Percentiles rank a stretch among this genome's conserved stretches.
Evolutionary conservation across 2,113 vertebrate species (phyloP).

Genomic region (Hepsetus odoe): DNA sequence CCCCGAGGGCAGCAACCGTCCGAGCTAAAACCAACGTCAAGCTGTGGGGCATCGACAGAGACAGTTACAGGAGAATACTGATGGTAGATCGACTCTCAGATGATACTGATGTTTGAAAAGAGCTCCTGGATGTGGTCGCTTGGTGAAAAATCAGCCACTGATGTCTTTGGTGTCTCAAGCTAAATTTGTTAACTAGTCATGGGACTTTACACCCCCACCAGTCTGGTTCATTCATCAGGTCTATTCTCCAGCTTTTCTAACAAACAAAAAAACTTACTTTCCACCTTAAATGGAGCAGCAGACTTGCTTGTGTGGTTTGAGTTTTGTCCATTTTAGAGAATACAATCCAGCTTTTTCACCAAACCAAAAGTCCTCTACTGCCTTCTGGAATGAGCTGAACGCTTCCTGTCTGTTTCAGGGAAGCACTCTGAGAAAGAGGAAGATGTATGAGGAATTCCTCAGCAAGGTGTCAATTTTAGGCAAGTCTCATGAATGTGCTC

Average conservation of each 20-base stretch:
- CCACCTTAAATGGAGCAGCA: too few species aligned
- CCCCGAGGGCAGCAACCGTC: constrained; percentile 94
- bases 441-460: constrained; percentile 99
- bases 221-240: too few species aligned
- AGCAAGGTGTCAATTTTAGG: constrained; percentile 99
- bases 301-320: too few species aligned
- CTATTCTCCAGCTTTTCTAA: too few species aligned
- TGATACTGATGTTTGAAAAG: neutral
- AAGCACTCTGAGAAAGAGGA: constrained; percentile 97
- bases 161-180: too few species aligned
- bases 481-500: constrained; percentile 70
- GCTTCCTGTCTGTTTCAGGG: constrained; percentile 74
- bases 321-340: too few species aligned
- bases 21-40: constrained; percentile 98
- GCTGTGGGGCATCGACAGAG: constrained; percentile 97
- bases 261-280: too few species aligned
- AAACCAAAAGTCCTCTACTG: too few species aligned
- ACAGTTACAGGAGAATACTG: constrained; percentile 97
- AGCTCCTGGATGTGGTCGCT: neutral
- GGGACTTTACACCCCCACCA: too few species aligned
- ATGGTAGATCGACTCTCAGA: constrained; percentile 82
- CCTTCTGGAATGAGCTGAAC: neutral
- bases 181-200: too few species aligned
- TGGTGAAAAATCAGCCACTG: neutral
- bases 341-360: too few species aligned